Percentiles rank a stretch among this genome's conserved stretches.
These are phyloP conservation scores for Bombus sylvicola DNA, from an alignment of 1,140 invertebrate genomes.

Conservation along the genomic window DNA sequence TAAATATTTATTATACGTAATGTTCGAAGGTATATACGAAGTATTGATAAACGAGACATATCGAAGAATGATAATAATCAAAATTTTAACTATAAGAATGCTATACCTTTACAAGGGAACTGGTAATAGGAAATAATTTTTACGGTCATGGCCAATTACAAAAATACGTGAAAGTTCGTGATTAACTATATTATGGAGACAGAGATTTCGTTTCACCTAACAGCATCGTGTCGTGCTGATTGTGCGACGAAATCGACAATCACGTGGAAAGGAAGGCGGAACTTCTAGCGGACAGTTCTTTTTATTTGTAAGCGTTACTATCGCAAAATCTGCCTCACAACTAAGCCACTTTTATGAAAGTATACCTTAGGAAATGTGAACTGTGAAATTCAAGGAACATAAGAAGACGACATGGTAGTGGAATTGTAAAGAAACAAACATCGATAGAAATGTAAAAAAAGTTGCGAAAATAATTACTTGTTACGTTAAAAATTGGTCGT, in stretches of 20 bases:
- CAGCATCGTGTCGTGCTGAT: neutral
- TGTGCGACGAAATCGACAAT: conserved; percentile 13
- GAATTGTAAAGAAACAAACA: too few species aligned
- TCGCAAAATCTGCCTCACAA: neutral
- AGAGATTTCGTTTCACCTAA: conserved; percentile 21
- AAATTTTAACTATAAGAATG: neutral
- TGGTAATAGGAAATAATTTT: neutral
- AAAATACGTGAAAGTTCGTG: conserved; percentile 24
- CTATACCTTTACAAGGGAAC: too few species aligned
- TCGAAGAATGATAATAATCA: neutral
- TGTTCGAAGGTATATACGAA: neutral
- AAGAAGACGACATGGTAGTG: too few species aligned
- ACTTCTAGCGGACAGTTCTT: neutral
- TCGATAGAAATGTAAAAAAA: too few species aligned
- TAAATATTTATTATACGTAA: neutral
- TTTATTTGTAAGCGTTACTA: neutral
- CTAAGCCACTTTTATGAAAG: neutral
- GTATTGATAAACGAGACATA: neutral
- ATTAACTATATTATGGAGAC: conserved; percentile 20
- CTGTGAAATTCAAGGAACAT: neutral
- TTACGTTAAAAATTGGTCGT: neutral
- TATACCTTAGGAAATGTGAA: neutral
- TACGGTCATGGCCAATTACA: neutral
- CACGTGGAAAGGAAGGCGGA: conserved; percentile 25
- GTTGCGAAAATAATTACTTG: neutral